phyloP scores from a whole-genome alignment of 1,140 invertebrate species.

The Cydia pomonella region DNA sequence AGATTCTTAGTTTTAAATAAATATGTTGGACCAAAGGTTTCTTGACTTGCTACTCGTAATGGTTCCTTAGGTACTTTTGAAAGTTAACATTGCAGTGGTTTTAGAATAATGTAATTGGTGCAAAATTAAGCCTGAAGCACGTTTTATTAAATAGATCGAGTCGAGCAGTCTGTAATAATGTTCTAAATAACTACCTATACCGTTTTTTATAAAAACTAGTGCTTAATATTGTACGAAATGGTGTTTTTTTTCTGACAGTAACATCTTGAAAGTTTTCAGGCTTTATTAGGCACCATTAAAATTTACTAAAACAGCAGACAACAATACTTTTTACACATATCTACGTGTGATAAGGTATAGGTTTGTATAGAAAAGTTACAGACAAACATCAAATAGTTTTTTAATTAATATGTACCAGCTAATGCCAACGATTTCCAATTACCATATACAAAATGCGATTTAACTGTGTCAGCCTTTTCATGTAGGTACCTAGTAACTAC shows the following conservation, averaged over 20 bases:
- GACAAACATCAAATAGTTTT: constrained; percentile 44
- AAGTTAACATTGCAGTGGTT: constrained; percentile 32
- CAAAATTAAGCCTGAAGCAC: background rate
- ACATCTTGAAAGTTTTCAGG: background rate
- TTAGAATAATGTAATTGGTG: background rate
- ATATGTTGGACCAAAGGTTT: constrained; percentile 57
- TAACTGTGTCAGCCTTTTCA: constrained; percentile 72
- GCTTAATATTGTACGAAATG: background rate
- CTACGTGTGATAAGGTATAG: constrained; percentile 29
- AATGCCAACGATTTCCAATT: constrained; percentile 45
- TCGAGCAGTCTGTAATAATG: background rate
- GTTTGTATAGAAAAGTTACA: constrained; percentile 41
- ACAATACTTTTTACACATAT: constrained; percentile 25
- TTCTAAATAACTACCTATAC: background rate
- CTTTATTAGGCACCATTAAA: constrained; percentile 19
- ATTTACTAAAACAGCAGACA: constrained; percentile 19
- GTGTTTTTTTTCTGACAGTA: constrained; percentile 1
- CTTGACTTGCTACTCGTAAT: background rate
- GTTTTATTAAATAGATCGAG: background rate
- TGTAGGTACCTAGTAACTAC: constrained; percentile 70
- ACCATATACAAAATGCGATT: constrained; percentile 66
- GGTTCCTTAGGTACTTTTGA: constrained; percentile 2
- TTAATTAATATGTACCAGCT: constrained; percentile 44
- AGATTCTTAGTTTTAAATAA: constrained; percentile 47
- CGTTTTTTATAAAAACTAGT: constrained; percentile 4